Evolutionary conservation across 2,888 invertebrate species (phyloP).

Genomic region (Campaea margaritaria): DNA sequence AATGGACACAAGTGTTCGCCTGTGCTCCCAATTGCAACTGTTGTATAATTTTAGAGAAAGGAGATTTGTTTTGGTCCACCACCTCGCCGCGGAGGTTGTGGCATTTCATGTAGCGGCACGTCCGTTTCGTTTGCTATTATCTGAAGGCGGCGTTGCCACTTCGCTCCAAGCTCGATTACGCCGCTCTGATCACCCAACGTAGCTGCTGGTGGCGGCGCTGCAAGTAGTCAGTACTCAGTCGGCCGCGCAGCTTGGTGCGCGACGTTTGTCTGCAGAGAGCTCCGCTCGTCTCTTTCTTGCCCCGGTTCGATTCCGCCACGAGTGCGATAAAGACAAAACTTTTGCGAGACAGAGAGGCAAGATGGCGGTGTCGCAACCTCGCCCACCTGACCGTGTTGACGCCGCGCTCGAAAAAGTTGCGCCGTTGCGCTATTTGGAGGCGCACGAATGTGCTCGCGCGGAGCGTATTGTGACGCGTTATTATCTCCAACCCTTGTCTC

Average conservation of each 20-base stretch:
- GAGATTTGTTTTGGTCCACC: constrained; percentile 84
- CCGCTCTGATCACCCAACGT: constrained; percentile 43
- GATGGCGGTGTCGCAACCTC: constrained; percentile 84
- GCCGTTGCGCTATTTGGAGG: constrained; percentile 85
- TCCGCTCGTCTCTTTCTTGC: constrained; percentile 66
- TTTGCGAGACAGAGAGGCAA: constrained; percentile 62
- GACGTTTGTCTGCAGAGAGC: constrained; percentile 81
- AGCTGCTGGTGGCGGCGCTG: constrained; percentile 58
- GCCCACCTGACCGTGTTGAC: constrained; percentile 86
- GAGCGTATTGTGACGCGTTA: constrained; percentile 76
- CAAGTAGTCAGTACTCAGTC: constrained; percentile 69
- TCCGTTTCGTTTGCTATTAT: constrained; percentile 76
- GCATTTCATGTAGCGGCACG: constrained; percentile 77
- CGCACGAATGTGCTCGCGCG: constrained; percentile 80
- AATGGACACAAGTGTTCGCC: constrained; percentile 52
- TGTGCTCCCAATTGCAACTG: constrained; percentile 66
- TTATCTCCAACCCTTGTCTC: constrained; percentile 72
- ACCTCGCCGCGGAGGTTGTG: constrained; percentile 73
- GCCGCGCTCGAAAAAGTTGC: constrained; percentile 85
- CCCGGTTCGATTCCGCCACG: constrained; percentile 49
- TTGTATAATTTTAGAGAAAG: constrained; percentile 84
- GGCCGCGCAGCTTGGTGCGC: constrained; percentile 84
- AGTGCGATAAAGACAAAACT: constrained; percentile 69
- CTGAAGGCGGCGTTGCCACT: constrained; percentile 78
- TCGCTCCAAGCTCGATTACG: constrained; percentile 65